Base-by-base conservation (phyloP, 2,113 vertebrate genomes). In the Pavo muticus region DNA sequence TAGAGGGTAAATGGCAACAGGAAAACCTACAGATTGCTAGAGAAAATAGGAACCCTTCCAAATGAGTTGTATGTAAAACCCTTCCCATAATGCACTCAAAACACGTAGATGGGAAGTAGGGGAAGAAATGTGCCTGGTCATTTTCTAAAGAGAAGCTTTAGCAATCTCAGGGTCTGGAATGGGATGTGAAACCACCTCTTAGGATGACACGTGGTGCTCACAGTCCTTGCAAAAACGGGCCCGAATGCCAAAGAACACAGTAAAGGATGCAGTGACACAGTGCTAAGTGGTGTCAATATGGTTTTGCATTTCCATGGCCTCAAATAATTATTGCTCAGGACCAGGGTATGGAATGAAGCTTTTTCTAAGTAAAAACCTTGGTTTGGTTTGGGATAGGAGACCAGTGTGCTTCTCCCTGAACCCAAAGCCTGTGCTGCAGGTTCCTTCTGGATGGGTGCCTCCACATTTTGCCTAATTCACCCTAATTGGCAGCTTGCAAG, bases 71-170 rank as follows among this genome's bases (percentile, higher is more conserved):
- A 57, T 3, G 21, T 14, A 48, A 79, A 74, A 19, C 54, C 54
- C 54, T 32, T 27, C 8, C 18, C 16, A 37, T 50, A 76, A 14
- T 1, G 2, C 17, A 21, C 1, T 35, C 35, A 35, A 50, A 74
- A 80, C 7, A 50, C 1, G 4, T n/a, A 8, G 6, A 11, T 5
- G 11, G 35, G 25, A 29, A 5, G 59, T 5, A 2, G 2, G 2
- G 17, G 11, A 67, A 40, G 60, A 60, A 50, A 23, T 23, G 11
- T 6, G 3, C 1, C 4, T 14, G 2, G 1, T 29, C 29, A 65
- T 40, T 40, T 7, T 23, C 18, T 64, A 24, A 72, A 50, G 35
- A 64, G 7, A 40, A 72, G 3, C 3, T 83, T 88, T 47, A 30
- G 8, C 7, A 11, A 10, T 18, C 2, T 1, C 7, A 2, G 37